Evolutionary conservation across 37 sponge, comb jelly and placozoan species (phyloP).

Genomic region (Diacarnus erythraeanus): DNA sequence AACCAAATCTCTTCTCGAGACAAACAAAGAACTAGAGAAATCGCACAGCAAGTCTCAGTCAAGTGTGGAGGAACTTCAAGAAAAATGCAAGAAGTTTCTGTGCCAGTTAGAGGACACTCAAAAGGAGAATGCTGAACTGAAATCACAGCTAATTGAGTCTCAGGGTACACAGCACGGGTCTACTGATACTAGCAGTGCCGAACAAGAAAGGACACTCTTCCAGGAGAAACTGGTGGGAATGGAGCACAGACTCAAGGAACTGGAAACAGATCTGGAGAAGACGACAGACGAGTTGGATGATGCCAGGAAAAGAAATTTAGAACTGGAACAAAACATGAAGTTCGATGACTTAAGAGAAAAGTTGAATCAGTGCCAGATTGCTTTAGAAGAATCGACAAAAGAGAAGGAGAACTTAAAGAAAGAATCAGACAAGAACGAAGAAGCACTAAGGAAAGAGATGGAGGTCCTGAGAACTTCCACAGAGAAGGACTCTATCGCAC

Average conservation of each 20-base stretch:
- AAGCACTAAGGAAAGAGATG: neutral
- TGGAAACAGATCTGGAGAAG: slow-evolving; percentile 7
- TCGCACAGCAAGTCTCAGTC: neutral
- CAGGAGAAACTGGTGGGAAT: neutral
- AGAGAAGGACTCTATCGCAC: slow-evolving; percentile 2
- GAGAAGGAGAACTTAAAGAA: neutral
- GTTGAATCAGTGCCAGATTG: neutral
- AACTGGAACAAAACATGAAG: neutral
- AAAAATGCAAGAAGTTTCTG: neutral
- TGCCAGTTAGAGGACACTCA: neutral
- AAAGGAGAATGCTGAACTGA: neutral
- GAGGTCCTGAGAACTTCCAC: neutral
- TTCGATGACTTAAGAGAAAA: neutral
- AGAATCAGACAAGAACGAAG: neutral
- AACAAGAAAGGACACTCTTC: neutral
- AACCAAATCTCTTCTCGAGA: neutral
- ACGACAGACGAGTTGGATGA: neutral
- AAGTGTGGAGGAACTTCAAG: neutral
- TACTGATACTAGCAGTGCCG: neutral
- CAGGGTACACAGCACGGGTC: neutral
- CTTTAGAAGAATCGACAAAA: neutral
- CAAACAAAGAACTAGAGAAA: neutral
- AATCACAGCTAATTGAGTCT: neutral
- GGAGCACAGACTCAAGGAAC: neutral
- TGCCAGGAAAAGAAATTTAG: neutral